phyloP scores from a whole-genome alignment of 2,888 invertebrate species.

The Idaea straminata region DNA sequence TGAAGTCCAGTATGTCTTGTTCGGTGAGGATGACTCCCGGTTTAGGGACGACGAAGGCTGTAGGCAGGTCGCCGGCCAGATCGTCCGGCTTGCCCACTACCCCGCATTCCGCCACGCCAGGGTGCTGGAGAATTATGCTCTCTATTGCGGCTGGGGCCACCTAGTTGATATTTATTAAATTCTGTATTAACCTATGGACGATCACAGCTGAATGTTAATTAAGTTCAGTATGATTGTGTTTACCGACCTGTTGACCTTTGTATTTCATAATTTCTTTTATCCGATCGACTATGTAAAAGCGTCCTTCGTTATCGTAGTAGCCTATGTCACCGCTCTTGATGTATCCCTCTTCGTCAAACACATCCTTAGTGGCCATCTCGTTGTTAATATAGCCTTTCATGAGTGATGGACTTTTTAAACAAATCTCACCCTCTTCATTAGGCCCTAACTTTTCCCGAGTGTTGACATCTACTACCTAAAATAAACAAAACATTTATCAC shows the following conservation, averaged over 20 bases:
- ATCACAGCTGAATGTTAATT: neutral
- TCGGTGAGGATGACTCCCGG: constrained; percentile 71
- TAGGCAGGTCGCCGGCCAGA: constrained; percentile 86
- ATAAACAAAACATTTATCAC: neutral
- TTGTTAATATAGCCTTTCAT: constrained; percentile 58
- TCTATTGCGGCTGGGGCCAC: constrained; percentile 92
- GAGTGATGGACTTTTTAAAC: constrained; percentile 50
- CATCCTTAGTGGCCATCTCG: constrained; percentile 42
- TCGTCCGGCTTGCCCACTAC: constrained; percentile 89
- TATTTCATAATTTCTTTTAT: constrained; percentile 62
- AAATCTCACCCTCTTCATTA: constrained; percentile 51
- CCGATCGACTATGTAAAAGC: constrained; percentile 57
- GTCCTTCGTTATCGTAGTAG: constrained; percentile 55
- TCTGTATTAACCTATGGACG: neutral
- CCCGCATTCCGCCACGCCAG: constrained; percentile 86
- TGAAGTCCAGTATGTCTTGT: constrained; percentile 77
- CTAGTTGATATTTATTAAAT: constrained; percentile 41
- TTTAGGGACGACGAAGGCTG: constrained; percentile 86
- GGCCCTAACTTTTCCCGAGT: constrained; percentile 45
- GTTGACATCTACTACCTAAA: constrained; percentile 61
- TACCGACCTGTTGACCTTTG: constrained; percentile 73
- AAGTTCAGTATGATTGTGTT: neutral
- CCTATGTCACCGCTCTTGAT: constrained; percentile 60
- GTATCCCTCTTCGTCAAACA: constrained; percentile 53
- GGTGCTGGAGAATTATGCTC: constrained; percentile 84